Percentiles rank a stretch among this genome's conserved stretches.
These are phyloP conservation scores for Anolis carolinensis DNA, from an alignment of 2,113 vertebrate genomes.

Conservation along the genomic window DNA sequence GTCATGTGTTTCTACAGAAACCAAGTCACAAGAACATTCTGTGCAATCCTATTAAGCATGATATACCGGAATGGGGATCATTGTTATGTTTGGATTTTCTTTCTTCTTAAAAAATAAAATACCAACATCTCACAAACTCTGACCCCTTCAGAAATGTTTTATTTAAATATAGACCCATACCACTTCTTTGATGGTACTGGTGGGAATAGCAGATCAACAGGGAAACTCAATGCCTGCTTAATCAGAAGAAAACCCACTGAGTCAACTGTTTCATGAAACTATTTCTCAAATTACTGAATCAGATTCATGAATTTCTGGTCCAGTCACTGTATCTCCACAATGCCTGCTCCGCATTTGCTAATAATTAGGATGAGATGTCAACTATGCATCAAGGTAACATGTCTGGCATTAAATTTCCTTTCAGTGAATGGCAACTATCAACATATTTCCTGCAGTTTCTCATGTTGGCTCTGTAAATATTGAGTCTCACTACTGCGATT, in stretches of 20 bases:
- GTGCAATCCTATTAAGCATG: no score
- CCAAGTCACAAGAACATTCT: no score
- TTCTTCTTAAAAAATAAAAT: no score
- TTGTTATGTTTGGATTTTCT: no score
- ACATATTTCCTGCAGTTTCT: neutral
- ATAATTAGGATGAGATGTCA: neutral
- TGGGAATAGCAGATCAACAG: neutral
- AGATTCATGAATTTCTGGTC: neutral
- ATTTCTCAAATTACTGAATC: neutral
- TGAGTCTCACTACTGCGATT: conserved; percentile 2
- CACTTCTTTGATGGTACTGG: no score
- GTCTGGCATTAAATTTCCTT: neutral
- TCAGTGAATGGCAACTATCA: neutral
- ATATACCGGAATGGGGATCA: no score
- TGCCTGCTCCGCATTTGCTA: neutral
- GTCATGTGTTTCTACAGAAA: no score
- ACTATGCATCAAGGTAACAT: neutral
- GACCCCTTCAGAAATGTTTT: neutral
- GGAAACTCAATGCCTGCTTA: neutral
- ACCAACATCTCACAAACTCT: no score
- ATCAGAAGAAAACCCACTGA: neutral
- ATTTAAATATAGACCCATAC: neutral
- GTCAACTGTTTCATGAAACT: neutral
- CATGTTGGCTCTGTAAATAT: neutral
- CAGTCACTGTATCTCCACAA: neutral